Base-by-base conservation (phyloP, 2,888 invertebrate genomes). In the Falcaria lacertinaria region DNA sequence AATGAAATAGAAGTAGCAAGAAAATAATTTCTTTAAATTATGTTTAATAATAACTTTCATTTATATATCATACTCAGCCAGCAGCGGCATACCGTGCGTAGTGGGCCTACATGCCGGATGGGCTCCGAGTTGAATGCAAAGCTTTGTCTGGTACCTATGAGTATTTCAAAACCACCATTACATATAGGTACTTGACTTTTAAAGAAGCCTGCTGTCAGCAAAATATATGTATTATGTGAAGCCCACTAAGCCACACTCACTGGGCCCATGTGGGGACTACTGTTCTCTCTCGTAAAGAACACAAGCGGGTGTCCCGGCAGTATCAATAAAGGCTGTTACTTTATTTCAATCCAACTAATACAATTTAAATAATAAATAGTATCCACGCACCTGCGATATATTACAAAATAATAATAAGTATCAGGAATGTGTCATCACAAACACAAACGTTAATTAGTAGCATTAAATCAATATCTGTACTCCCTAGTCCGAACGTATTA, bases 311-410 rank as follows among this genome's bases (percentile, higher is more conserved):
- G 28, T 11, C 28, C 11, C 28, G 7, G 28, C 11, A 7, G 28
- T 11, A 11, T 3, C 28, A 11, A 11, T 28, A 2, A 22, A 22
- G 22, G 22, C 22, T 22, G 22, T 28, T 11, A 11, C 11, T 28
- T 28, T 28, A 11, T 4, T 11, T 19, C 19, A 4, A 19, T 19
- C 3, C 11, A 28, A 28, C 1, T 11, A 25, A 22, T 13, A 22
- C 14, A 37, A 22, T 22, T 37, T 65, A 74, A 72, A 73, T 60
- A 79, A 80, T 79, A 80, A 79, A 80, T 78, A 80, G 70, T 66
- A 58, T 74, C 75, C 73, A 65, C 65, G 64, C 75, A 74, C 74
- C 74, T 67, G 61, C 67, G 54, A 54, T 66, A 71, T 55, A 54
- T 64, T 50, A 50, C 50, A 60, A 64, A 59, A 53, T 50, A 57